Percentiles rank a stretch among this genome's conserved stretches.
Evolutionary conservation across 2,113 vertebrate genomes (phyloP).

Genomic region (Centrocercus urophasianus): DNA sequence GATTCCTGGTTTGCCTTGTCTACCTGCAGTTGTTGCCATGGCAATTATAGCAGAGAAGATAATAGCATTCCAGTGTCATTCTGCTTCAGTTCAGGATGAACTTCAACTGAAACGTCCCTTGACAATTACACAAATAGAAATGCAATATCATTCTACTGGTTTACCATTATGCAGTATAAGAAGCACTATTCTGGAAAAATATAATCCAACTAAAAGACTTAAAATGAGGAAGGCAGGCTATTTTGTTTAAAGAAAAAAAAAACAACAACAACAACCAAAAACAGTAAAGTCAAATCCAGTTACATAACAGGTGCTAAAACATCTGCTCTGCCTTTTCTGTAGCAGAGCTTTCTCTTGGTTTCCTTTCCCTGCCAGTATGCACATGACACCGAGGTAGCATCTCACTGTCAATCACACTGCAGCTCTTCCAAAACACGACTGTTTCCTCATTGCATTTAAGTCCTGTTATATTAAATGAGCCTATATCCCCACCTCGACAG

Average conservation of each 20-base stretch:
- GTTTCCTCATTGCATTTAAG: background rate
- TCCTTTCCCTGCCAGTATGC: background rate
- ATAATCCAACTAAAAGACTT: background rate
- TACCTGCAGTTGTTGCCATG: conserved; percentile 72
- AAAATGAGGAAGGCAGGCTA: background rate
- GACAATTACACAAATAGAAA: conserved; percentile 39
- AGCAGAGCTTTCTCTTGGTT: background rate
- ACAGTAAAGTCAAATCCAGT: conserved; percentile 22
- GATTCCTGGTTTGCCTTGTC: conserved; percentile 11
- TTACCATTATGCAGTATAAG: background rate
- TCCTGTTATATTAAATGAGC: background rate
- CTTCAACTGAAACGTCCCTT: conserved; percentile 22
- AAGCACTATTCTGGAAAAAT: background rate
- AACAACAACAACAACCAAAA: background rate
- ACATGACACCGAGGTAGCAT: background rate
- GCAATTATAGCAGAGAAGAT: conserved; percentile 34
- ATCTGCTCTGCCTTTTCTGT: conserved; percentile 1
- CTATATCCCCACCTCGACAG: background rate
- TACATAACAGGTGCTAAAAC: conserved; percentile 8
- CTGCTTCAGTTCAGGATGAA: background rate
- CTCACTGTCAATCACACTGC: background rate
- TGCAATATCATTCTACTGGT: background rate
- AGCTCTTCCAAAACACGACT: background rate
- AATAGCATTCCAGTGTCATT: background rate
- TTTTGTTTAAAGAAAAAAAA: background rate